Evolutionary conservation across 2,797 vertebrate genomes (phyloP).

Genomic region (Serranus cabrilla): DNA sequence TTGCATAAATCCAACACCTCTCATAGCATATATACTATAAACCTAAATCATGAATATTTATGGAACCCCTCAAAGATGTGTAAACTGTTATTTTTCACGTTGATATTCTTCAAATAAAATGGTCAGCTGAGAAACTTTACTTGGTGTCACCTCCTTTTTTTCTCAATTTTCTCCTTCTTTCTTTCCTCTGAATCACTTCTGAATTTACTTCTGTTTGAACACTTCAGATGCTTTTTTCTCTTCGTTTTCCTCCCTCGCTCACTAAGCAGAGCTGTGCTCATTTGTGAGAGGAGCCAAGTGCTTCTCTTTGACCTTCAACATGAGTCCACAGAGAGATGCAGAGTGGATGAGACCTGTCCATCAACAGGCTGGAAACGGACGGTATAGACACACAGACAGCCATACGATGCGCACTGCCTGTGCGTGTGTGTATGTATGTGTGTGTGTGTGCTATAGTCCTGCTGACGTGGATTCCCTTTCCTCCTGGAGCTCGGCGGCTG

Average conservation of each 20-base stretch:
- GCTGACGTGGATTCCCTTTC: slow-evolving; percentile 31
- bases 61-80: no score
- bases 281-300: slow-evolving; percentile 46
- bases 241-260: slow-evolving; percentile 32
- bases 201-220: slow-evolving; percentile 30
- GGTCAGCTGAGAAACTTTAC: not conserved
- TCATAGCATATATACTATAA: not conserved
- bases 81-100: not conserved
- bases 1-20: not conserved
- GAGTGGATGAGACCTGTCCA: slow-evolving; percentile 47
- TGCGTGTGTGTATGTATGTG: not conserved
- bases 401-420: not conserved
- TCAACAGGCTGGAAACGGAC: slow-evolving; percentile 48
- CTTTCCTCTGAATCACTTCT: slow-evolving; percentile 12
- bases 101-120: slow-evolving; percentile 2
- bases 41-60: not conserved
- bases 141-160: not conserved
- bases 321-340: slow-evolving; percentile 52
- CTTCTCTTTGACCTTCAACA: slow-evolving; percentile 68
- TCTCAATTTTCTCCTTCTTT: slow-evolving; percentile 11
- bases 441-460: slow-evolving; percentile 11
- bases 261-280: slow-evolving; percentile 39
- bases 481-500: slow-evolving; percentile 20
- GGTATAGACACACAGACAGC: slow-evolving; percentile 5
- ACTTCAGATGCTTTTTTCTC: slow-evolving; percentile 41